Conservation (phyloP, 2,888 invertebrate genomes). For the Cerastis leucographa region DNA sequence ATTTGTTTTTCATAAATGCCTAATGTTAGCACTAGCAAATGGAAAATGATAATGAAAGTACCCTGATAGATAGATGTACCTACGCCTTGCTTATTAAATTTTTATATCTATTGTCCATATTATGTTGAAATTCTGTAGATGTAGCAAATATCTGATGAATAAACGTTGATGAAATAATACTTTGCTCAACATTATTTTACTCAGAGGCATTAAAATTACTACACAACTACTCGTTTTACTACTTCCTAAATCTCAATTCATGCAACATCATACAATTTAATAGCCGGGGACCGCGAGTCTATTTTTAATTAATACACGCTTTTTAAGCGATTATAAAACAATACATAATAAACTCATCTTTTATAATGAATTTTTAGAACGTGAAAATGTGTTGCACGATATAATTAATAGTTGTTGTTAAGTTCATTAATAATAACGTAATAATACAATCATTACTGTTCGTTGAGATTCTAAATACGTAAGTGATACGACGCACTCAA, state of each 20-base stretch:
- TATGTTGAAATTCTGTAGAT: background rate
- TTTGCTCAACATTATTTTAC: background rate
- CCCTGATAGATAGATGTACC: background rate
- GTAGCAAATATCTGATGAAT: background rate
- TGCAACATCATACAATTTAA: conserved; percentile 16
- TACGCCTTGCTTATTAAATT: background rate
- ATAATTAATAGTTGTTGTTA: background rate
- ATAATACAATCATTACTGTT: background rate
- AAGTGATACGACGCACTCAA: background rate
- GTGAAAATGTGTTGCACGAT: background rate
- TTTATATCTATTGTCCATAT: background rate
- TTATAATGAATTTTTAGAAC: conserved; percentile 2
- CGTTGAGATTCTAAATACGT: background rate
- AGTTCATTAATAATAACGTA: background rate
- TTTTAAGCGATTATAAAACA: conserved; percentile 19
- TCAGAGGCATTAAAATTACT: conserved; percentile 6
- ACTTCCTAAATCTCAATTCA: conserved; percentile 18
- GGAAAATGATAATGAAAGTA: background rate
- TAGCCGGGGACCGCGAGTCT: background rate
- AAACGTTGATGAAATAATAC: background rate
- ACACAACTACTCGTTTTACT: background rate
- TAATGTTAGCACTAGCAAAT: background rate
- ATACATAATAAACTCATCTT: conserved; percentile 5
- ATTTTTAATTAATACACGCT: conserved; percentile 2
- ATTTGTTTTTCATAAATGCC: background rate